These are phyloP conservation scores for Heliconius cydno DNA, from an alignment of 2,888 invertebrate genomes.

Conservation along the genomic window DNA sequence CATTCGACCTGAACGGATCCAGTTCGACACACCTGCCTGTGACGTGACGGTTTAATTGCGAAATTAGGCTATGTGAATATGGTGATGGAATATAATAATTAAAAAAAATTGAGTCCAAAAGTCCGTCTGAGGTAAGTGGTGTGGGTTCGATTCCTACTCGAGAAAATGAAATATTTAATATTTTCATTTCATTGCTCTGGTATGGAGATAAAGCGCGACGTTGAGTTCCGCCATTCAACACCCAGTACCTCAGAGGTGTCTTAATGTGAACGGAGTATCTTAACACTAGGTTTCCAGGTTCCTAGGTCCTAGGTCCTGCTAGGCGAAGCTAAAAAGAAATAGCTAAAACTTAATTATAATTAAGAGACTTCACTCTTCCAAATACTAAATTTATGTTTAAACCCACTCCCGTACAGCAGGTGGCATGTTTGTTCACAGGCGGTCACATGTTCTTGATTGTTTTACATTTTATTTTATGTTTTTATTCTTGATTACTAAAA, in stretches of 20 bases:
- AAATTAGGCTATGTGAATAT: not conserved
- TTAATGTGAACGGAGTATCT: too few relatives aligned
- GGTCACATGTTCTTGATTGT: conserved; percentile 20
- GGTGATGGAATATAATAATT: not conserved
- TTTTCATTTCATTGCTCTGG: too few relatives aligned
- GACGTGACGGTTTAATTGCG: conserved; percentile 6
- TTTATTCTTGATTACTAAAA: not conserved
- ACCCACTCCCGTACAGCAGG: conserved; percentile 27
- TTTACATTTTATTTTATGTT: conserved; percentile 29
- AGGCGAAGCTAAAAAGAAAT: too few relatives aligned
- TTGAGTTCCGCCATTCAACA: too few relatives aligned
- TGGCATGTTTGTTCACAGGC: conserved; percentile 30
- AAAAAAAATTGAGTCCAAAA: too few relatives aligned
- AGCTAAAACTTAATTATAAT: not conserved
- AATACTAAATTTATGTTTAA: conserved; percentile 11
- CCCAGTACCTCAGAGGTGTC: too few relatives aligned
- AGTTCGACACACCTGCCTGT: conserved; percentile 34
- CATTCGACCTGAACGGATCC: conserved; percentile 42
- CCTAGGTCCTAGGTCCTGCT: too few relatives aligned
- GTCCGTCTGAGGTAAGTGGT: too few relatives aligned
- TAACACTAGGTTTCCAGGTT: too few relatives aligned
- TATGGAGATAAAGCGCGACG: too few relatives aligned
- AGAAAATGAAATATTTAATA: too few relatives aligned
- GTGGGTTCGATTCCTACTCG: too few relatives aligned
- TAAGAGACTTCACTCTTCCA: not conserved